A percentile compares a stretch with the other conserved stretches of the same genome.
These are phyloP conservation scores for Cardiocondyla obscurior DNA, from an alignment of 1,140 invertebrate species.

Conservation along the genomic window DNA sequence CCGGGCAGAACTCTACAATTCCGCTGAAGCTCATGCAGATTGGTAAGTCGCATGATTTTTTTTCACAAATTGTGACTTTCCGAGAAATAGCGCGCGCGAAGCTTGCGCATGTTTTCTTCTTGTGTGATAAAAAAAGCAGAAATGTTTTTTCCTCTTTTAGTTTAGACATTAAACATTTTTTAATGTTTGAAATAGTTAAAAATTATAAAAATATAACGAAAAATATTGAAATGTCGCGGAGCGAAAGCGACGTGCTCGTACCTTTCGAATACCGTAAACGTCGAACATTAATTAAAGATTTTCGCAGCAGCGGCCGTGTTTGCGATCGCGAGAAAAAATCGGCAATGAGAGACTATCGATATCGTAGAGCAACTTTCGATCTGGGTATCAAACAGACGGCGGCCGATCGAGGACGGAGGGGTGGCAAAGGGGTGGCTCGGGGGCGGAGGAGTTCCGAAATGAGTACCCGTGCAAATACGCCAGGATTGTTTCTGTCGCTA, in stretches of 20 bases:
- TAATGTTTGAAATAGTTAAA: too few relatives aligned
- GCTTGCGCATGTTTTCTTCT: too few relatives aligned
- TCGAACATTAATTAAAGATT: slow-evolving; percentile 69
- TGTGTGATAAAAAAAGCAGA: too few relatives aligned
- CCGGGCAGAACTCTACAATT: too few relatives aligned
- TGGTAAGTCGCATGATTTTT: too few relatives aligned
- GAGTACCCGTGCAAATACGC: slow-evolving; percentile 78
- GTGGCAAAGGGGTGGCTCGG: slow-evolving; percentile 4
- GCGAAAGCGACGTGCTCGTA: not conserved
- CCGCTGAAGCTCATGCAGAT: too few relatives aligned
- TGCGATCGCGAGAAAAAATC: slow-evolving; percentile 68
- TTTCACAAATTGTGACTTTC: too few relatives aligned
- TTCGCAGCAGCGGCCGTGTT: slow-evolving; percentile 41
- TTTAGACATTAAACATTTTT: too few relatives aligned
- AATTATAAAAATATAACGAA: too few relatives aligned
- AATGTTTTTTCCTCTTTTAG: too few relatives aligned
- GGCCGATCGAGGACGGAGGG: slow-evolving; percentile 27
- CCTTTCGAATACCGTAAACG: slow-evolving; percentile 5
- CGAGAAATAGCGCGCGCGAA: too few relatives aligned
- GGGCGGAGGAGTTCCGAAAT: slow-evolving; percentile 74
- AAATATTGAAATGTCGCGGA: not conserved
- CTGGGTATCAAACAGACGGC: slow-evolving; percentile 64
- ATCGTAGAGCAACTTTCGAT: slow-evolving; percentile 74
- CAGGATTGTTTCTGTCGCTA: slow-evolving; percentile 79
- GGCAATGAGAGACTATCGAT: slow-evolving; percentile 63